phyloP scores from a whole-genome alignment of 2,888 invertebrate genomes.

The Quadriops clusia region DNA sequence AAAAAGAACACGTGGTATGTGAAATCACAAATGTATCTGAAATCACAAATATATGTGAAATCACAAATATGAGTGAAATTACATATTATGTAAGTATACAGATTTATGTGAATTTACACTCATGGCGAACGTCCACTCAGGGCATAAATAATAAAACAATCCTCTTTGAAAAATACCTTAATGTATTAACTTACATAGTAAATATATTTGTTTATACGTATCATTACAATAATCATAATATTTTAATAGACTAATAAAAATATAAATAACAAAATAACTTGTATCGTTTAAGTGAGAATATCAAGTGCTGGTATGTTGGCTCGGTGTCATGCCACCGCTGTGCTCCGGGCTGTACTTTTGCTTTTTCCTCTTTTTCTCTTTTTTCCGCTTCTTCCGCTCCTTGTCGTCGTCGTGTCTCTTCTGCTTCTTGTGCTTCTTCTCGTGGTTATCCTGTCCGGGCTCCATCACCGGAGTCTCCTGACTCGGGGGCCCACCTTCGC shows the following conservation, averaged over 20 bases:
- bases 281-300: slow-evolving; percentile 13
- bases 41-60: too few relatives aligned
- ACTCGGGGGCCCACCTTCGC: slow-evolving; percentile 67
- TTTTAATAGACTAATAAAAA: slow-evolving; percentile 11
- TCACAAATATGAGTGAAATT: too few relatives aligned
- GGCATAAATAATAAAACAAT: too few relatives aligned
- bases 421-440: slow-evolving; percentile 92
- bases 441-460: slow-evolving; percentile 65
- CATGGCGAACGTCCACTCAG: too few relatives aligned
- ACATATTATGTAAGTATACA: too few relatives aligned
- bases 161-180: too few relatives aligned
- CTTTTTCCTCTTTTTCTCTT: slow-evolving; percentile 91
- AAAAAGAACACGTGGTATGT: too few relatives aligned
- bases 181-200: too few relatives aligned
- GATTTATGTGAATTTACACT: too few relatives aligned
- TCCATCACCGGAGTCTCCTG: slow-evolving; percentile 63
- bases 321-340: slow-evolving; percentile 52
- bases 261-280: slow-evolving; percentile 13
- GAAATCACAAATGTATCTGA: too few relatives aligned
- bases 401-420: slow-evolving; percentile 89
- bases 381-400: slow-evolving; percentile 86
- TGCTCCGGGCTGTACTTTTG: slow-evolving; percentile 88
- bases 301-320: slow-evolving; percentile 36
- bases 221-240: too few relatives aligned
- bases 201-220: too few relatives aligned